Evolutionary conservation across 2,888 invertebrate species (phyloP), one percentile per base, ranked within the genome.

Genomic region (Pollenia amentaria): DNA sequence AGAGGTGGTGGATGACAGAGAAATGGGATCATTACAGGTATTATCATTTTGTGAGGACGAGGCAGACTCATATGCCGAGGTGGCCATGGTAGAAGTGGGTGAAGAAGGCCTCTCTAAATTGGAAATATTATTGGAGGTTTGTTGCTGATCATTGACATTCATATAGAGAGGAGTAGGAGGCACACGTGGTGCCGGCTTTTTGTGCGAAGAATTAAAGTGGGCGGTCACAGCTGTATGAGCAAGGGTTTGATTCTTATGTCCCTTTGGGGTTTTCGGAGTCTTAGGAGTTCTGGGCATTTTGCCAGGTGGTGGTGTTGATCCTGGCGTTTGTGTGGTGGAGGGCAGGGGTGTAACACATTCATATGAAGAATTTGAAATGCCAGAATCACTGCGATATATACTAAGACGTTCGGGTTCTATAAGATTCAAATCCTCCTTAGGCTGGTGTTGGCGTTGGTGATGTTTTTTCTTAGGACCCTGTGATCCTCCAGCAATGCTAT

Each of bases 331-430:
- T 40, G 70, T 67, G 16, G 69, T 78, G 14, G 79, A 62, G 0
- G 95, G 95, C 67, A 95, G 92, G 14, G 94, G 94, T 72, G 91
- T 92, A 65, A 95, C 94, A 87, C 94, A 94, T 87, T 95, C 95
- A 70, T 94, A 92, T 40, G 95, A 95, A 84, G 93, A 93, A 16
- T 94, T 94, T 44, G 93, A 93, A 57, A 93, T 93, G 53, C 93
- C 93, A 57, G 93, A 93, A 88, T 93, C 93, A 87, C 93, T 93
- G 87, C 93, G 92, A 89, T 93, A 93, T 60, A 93, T 93, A 88
- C 92, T 93, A 7, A 92, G 88, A 7, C 93, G 92, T 86, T 93
- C 93, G 10, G 92, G 92, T 70, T 93, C 93, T 88, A 92, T 92
- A 48, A 92, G 87, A 88, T 93, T 92, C 60, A 91, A 90, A 84